A percentile compares a stretch with the other conserved stretches of the same genome.
Conservation (phyloP, 2,113 vertebrate genomes). For the Micronycteris hirsuta region DNA sequence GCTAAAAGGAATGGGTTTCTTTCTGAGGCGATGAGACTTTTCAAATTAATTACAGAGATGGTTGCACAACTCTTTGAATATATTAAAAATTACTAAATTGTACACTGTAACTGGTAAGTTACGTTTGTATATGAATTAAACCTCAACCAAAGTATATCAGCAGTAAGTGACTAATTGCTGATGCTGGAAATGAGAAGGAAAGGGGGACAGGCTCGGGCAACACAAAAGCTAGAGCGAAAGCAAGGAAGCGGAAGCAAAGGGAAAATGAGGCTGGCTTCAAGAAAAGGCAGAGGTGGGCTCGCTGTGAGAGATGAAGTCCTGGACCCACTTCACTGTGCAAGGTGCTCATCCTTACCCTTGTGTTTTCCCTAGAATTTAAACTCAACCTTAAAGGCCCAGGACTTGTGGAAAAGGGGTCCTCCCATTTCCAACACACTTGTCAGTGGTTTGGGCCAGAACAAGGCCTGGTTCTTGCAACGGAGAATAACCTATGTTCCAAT, state of each 20-base stretch:
- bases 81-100: background rate
- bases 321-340: accelerated
- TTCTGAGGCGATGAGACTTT: background rate
- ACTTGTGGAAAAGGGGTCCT: background rate
- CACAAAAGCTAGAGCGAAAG: background rate
- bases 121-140: background rate
- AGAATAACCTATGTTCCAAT: background rate
- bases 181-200: background rate
- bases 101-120: background rate
- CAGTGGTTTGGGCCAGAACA: background rate
- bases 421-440: background rate
- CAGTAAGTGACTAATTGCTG: background rate
- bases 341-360: background rate
- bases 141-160: background rate
- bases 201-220: background rate
- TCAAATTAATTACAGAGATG: background rate
- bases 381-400: background rate
- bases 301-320: accelerated
- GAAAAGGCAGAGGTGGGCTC: background rate
- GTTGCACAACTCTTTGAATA: background rate
- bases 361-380: background rate
- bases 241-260: background rate
- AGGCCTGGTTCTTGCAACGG: background rate
- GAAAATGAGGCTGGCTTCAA: background rate
- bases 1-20: background rate